phyloP scores from a whole-genome alignment of 2,888 invertebrate species.

The Caenorhabditis wallacei region DNA sequence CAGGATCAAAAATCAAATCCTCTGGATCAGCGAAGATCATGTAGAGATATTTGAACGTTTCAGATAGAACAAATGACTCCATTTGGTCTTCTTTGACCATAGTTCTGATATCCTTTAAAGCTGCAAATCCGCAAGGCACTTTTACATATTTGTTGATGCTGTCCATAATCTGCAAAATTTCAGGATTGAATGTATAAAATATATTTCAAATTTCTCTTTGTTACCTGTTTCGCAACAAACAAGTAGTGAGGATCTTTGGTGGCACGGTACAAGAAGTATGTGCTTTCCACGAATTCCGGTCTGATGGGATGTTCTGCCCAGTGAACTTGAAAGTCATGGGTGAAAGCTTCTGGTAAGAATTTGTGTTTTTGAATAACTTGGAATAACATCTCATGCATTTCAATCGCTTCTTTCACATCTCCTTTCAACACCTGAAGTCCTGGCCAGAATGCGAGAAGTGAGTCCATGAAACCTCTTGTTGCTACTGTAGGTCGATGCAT shows the following conservation, averaged over 20 bases:
- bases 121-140: slow-evolving; percentile 97
- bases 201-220: background rate
- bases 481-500: slow-evolving; percentile 97
- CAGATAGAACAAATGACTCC: slow-evolving; percentile 98
- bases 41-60: slow-evolving; percentile 97
- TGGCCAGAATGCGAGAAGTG: slow-evolving; percentile 97
- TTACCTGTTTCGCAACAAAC: slow-evolving; percentile 90
- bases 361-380: slow-evolving; percentile 98
- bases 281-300: slow-evolving; percentile 98
- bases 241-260: slow-evolving; percentile 97
- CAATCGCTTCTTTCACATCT: slow-evolving; percentile 97
- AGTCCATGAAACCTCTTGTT: slow-evolving; percentile 97
- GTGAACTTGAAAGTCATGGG: slow-evolving; percentile 97
- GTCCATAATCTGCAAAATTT: slow-evolving; percentile 87
- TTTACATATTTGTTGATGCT: slow-evolving; percentile 93
- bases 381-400: slow-evolving; percentile 98
- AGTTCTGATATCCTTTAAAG: slow-evolving; percentile 96
- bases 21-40: slow-evolving; percentile 91
- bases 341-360: slow-evolving; percentile 98
- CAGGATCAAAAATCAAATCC: slow-evolving; percentile 84
- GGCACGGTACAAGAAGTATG: slow-evolving; percentile 95
- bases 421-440: slow-evolving; percentile 90
- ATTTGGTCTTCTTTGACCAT: slow-evolving; percentile 91
- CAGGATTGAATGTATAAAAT: no score
- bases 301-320: slow-evolving; percentile 97